A percentile compares a stretch with the other conserved stretches of the same genome.
Evolutionary conservation across 1,140 invertebrate genomes (phyloP).

Genomic region (Drosophila yakuba): DNA sequence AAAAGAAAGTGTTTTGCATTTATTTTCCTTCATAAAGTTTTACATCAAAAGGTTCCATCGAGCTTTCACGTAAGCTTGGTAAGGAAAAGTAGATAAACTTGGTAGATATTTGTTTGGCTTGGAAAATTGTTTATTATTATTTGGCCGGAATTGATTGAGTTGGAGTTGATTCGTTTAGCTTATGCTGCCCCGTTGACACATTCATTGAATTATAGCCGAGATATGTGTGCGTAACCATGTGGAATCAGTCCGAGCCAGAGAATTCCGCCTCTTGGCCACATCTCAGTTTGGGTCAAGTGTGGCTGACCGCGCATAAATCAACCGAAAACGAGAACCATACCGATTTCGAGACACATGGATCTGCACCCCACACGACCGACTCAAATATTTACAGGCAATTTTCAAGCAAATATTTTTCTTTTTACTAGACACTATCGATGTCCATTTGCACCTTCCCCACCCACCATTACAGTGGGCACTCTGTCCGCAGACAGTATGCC

Average conservation of each 20-base stretch:
- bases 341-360: conserved; percentile 35
- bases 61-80: conserved; percentile 26
- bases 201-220: conserved; percentile 74
- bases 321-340: conserved; percentile 32
- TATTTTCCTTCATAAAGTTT: background rate
- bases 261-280: conserved; percentile 3
- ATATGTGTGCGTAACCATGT: conserved; percentile 39
- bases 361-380: conserved; percentile 7
- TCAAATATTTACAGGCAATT: conserved; percentile 77
- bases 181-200: conserved; percentile 63
- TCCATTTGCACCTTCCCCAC: conserved; percentile 59
- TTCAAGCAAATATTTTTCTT: conserved; percentile 76
- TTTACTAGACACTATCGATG: conserved; percentile 55
- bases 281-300: conserved; percentile 55
- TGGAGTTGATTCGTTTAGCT: conserved; percentile 37
- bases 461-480: conserved; percentile 10
- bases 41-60: background rate
- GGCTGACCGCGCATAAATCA: conserved; percentile 78
- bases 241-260: conserved; percentile 23
- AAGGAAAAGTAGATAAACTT: background rate
- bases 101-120: conserved; percentile 30
- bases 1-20: background rate
- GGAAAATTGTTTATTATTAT: conserved; percentile 71
- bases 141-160: conserved; percentile 74
- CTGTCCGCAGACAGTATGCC: conserved; percentile 20